Evolutionary conservation across 2,113 vertebrate species (phyloP).

Genomic region (Bungarus multicinctus): DNA sequence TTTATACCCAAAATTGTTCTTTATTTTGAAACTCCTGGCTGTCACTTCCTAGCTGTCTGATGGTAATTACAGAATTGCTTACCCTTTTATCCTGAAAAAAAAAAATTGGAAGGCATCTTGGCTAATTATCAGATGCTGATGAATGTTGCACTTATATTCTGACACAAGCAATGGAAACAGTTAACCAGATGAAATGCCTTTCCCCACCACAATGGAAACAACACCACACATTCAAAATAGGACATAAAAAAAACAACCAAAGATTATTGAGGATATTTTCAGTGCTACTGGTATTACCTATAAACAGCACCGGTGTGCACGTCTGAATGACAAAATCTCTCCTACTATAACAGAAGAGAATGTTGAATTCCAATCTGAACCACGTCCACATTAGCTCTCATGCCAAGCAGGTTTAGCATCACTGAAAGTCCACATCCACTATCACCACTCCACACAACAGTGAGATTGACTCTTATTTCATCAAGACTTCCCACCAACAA

Average conservation of each 20-base stretch:
- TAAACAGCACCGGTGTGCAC: neutral
- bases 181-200: slow-evolving; percentile 5
- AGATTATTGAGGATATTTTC: neutral
- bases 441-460: slow-evolving; percentile 31
- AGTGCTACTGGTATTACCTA: neutral
- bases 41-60: slow-evolving; percentile 10
- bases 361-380: slow-evolving; percentile 25
- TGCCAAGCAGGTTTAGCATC: slow-evolving; percentile 48
- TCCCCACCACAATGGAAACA: neutral
- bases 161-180: neutral
- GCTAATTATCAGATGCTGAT: slow-evolving; percentile 8
- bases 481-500: slow-evolving; percentile 1
- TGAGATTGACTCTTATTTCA: slow-evolving; percentile 41
- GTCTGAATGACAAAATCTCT: neutral
- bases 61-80: neutral
- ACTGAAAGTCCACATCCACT: slow-evolving; percentile 37
- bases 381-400: slow-evolving; percentile 25
- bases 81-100: neutral
- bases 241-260: too few species aligned
- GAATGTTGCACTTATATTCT: slow-evolving; percentile 1
- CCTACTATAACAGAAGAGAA: slow-evolving; percentile 11
- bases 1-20: neutral
- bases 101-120: neutral
- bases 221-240: neutral
- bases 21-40: neutral